Base-by-base conservation (phyloP, 1,140 invertebrate genomes). In the Drosophila ohnishii region DNA sequence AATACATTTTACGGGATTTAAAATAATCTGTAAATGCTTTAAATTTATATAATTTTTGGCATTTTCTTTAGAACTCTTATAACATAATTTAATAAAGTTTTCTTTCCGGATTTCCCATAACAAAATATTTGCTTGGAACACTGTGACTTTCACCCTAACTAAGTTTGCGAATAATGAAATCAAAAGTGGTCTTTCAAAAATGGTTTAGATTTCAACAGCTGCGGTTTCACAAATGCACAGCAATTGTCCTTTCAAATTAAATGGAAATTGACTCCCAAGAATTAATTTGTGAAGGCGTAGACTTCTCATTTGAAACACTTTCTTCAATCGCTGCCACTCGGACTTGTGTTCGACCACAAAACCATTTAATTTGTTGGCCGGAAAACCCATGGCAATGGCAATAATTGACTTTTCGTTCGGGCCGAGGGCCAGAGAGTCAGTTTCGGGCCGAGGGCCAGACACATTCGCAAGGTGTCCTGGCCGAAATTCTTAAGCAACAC, bases 291-390 rank as follows among this genome's bases (percentile, higher is more conserved):
- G 19, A 32, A 34, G 39, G 19, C 53, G 4, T 37, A 0, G 32
- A 22, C 10, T 25, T 3, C 56, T 44, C 30, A 61, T 11, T 35
- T 37, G 30, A 25, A 14, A 35, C 56, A 25, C 39, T 64, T 61
- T 61, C 57, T 62, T 35, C 60, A 45, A 34, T 56, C 39, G 37
- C 64, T 53, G 60, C 11, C 60, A 44, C 16, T 72, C 57, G 51
- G 14, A 10, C 37, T 42, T 11, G 28, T 34, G 37, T 42, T 61
- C 56, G 61, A 63, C 72, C 72, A 48, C 69, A 78, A 78, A 85
- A 77, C 69, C 81, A 86, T 83, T 84, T 84, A 86, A 85, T 85
- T 85, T 85, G 80, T 70, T 81, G 76, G 57, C 69, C 80, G 63
- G 75, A 86, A 81, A 78, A 86, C 66, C 78, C 70, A 74, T 64